Conservation (phyloP, 2,888 invertebrate genomes). For the Dryobota labecula region DNA sequence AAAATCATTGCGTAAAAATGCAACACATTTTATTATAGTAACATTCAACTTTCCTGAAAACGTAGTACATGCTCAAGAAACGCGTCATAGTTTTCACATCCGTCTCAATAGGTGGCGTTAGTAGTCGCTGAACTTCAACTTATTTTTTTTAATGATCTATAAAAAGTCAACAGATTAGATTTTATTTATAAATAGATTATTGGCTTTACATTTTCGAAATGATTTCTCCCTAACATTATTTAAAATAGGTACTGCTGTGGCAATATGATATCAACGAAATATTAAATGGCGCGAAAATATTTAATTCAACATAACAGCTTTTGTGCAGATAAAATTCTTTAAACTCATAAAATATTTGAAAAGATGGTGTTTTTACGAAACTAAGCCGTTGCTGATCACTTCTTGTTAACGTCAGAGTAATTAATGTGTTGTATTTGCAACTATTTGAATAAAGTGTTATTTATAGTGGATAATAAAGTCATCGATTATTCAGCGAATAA, state of each 20-base stretch:
- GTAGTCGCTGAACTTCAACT: conserved; percentile 32
- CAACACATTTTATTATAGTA: neutral
- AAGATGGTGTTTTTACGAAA: conserved; percentile 45
- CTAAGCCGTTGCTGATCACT: conserved; percentile 56
- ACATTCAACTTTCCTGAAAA: neutral
- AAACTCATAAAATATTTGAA: conserved; percentile 48
- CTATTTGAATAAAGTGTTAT: conserved; percentile 78
- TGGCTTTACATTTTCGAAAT: neutral
- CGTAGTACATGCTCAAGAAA: neutral
- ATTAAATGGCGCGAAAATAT: conserved; percentile 30
- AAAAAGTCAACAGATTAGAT: neutral
- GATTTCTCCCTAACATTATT: neutral
- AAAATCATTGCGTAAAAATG: neutral
- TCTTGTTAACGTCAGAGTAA: conserved; percentile 70
- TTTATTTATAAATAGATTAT: too few relatives aligned
- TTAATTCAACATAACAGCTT: neutral
- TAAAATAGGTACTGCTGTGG: neutral
- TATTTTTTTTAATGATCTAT: neutral
- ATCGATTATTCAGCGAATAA: conserved; percentile 75
- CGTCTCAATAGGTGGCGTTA: conserved; percentile 70
- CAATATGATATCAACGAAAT: neutral
- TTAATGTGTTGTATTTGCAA: conserved; percentile 75
- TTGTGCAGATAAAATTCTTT: conserved; percentile 8
- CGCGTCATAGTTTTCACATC: neutral
- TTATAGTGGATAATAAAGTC: conserved; percentile 76